Percentiles rank a stretch among this genome's conserved stretches.
phyloP scores from a whole-genome alignment of 2,113 vertebrate genomes.

The Ammospiza caudacuta region DNA sequence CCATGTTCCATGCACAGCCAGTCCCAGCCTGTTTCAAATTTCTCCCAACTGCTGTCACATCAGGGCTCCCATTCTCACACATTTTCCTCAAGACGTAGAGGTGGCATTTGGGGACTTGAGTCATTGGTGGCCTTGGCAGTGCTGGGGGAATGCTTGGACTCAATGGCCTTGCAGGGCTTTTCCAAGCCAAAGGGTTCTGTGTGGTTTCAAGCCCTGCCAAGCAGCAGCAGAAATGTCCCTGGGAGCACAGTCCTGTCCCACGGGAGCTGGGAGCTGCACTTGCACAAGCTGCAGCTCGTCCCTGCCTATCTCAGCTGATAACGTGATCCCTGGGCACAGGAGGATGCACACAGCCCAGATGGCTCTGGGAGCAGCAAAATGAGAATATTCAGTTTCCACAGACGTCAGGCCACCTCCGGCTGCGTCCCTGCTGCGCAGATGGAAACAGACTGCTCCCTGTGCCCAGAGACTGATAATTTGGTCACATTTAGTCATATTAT shows the following conservation, averaged over 20 bases:
- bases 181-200: rapidly evolving
- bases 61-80: neutral
- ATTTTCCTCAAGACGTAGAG: rapidly evolving
- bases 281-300: neutral
- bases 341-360: neutral
- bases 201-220: neutral
- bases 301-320: neutral
- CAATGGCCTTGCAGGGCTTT: rapidly evolving
- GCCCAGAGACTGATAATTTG: neutral
- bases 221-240: neutral
- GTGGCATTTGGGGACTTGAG: neutral
- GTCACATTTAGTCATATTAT: neutral
- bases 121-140: neutral
- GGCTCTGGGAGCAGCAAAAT: neutral
- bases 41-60: neutral
- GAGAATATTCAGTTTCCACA: neutral
- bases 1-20: neutral
- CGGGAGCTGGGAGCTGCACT: neutral
- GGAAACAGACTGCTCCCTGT: neutral
- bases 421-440: neutral
- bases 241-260: neutral
- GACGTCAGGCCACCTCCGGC: neutral
- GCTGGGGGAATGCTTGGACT: neutral
- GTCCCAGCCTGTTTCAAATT: neutral
- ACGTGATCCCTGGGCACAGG: neutral